Evolutionary conservation across 2,888 invertebrate genomes (phyloP).

Genomic region (Macrosoma leucophasiata): DNA sequence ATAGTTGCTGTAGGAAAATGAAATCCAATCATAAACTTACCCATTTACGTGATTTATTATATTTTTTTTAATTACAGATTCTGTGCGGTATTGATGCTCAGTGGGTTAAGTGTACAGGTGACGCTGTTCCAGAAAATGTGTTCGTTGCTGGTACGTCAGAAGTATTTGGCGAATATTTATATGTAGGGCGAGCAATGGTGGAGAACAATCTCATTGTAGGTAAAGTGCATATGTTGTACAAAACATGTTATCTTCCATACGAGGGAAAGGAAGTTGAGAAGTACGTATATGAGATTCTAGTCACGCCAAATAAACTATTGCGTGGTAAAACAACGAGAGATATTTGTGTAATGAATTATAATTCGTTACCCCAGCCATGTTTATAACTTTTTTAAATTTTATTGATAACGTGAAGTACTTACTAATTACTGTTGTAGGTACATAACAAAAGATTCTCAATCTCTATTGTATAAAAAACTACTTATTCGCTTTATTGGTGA

Average conservation of each 20-base stretch:
- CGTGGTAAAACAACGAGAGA: background rate
- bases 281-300: slow-evolving; percentile 36
- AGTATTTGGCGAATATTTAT: slow-evolving; percentile 68
- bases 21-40: too few relatives aligned
- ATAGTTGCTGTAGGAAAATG: too few relatives aligned
- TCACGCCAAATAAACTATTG: slow-evolving; percentile 12
- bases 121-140: slow-evolving; percentile 79
- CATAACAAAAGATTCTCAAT: too few relatives aligned
- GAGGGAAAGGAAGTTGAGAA: slow-evolving; percentile 32
- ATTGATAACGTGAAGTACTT: too few relatives aligned
- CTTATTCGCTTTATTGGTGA: too few relatives aligned
- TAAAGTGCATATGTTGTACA: slow-evolving; percentile 79
- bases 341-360: slow-evolving; percentile 3
- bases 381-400: background rate
- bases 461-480: too few relatives aligned
- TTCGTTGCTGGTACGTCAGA: slow-evolving; percentile 75
- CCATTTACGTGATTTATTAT: too few relatives aligned
- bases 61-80: slow-evolving; percentile 31
- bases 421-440: too few relatives aligned
- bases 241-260: slow-evolving; percentile 82
- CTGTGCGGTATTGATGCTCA: slow-evolving; percentile 41
- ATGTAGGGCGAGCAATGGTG: slow-evolving; percentile 80
- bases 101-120: slow-evolving; percentile 72
- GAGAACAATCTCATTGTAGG: slow-evolving; percentile 84
- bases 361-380: slow-evolving; percentile 5